Percentiles rank a stretch among this genome's conserved stretches.
Conservation (phyloP, 2,113 vertebrate genomes). For the Ammospiza caudacuta region DNA sequence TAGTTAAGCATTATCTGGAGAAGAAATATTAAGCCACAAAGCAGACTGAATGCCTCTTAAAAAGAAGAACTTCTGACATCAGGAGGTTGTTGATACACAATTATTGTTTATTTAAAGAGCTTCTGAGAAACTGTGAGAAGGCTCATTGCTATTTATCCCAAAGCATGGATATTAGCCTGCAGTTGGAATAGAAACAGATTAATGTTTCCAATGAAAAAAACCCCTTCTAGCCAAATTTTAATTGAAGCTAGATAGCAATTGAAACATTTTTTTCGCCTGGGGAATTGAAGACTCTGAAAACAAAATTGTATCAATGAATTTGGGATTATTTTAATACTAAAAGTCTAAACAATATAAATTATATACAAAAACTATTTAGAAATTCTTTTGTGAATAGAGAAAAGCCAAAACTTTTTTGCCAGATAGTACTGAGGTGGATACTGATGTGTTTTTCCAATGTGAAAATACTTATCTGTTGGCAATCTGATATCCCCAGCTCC, state of each 20-base stretch:
- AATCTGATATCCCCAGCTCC: background rate
- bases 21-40: background rate
- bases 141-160: conserved; percentile 8
- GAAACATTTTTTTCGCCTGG: background rate
- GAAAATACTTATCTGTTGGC: background rate
- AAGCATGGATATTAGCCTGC: background rate
- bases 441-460: background rate
- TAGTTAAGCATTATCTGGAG: background rate
- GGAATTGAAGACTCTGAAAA: conserved; percentile 9
- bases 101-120: conserved; percentile 11
- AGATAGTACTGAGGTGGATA: conserved; percentile 3
- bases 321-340: background rate
- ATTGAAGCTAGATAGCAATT: background rate
- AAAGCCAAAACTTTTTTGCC: background rate
- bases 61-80: background rate
- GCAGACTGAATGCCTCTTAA: background rate
- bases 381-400: background rate
- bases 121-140: conserved; percentile 18
- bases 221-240: background rate
- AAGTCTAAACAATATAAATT: background rate
- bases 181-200: background rate
- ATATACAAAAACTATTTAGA: background rate
- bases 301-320: conserved; percentile 16
- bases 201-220: conserved; percentile 1
- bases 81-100: background rate